Conservation (phyloP, 2,888 invertebrate genomes). For the Pammene fasciana region DNA sequence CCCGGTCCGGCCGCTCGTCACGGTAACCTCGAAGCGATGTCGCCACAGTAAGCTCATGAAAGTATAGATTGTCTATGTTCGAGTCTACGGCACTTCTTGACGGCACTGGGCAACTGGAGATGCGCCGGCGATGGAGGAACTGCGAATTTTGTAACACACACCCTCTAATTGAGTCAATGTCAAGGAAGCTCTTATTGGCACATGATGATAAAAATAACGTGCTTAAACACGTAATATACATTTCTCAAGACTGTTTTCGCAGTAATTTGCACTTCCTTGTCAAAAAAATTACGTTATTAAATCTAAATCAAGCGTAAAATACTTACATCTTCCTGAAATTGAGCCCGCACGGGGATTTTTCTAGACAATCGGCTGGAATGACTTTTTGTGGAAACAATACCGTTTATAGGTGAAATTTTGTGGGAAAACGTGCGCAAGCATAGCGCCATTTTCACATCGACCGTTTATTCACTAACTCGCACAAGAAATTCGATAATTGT, state of each 20-base stretch:
- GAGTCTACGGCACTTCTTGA: conserved; percentile 60
- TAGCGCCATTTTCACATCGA: conserved; percentile 79
- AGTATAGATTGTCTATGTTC: conserved; percentile 63
- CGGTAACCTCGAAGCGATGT: conserved; percentile 45
- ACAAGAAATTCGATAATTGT: conserved; percentile 54
- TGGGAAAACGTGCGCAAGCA: conserved; percentile 83
- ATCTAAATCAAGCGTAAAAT: conserved; percentile 41
- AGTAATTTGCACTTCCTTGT: background rate
- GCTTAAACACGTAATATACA: conserved; percentile 20
- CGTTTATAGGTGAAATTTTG: conserved; percentile 80
- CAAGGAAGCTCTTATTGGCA: conserved; percentile 50
- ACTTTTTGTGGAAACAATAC: conserved; percentile 80
- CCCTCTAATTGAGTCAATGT: conserved; percentile 64
- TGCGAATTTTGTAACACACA: conserved; percentile 53
- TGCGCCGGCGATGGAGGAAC: conserved; percentile 70
- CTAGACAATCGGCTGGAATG: conserved; percentile 79
- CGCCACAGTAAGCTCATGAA: conserved; percentile 54
- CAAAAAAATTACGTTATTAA: background rate
- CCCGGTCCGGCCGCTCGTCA: conserved; percentile 23
- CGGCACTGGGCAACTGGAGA: conserved; percentile 71
- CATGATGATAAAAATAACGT: conserved; percentile 34
- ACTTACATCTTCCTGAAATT: conserved; percentile 83
- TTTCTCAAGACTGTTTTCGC: conserved; percentile 35
- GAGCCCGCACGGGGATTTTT: conserved; percentile 75
- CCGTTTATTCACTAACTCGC: conserved; percentile 50